These are phyloP conservation scores for Elymnias hypermnestra DNA, from an alignment of 1,140 invertebrate species.

Conservation along the genomic window DNA sequence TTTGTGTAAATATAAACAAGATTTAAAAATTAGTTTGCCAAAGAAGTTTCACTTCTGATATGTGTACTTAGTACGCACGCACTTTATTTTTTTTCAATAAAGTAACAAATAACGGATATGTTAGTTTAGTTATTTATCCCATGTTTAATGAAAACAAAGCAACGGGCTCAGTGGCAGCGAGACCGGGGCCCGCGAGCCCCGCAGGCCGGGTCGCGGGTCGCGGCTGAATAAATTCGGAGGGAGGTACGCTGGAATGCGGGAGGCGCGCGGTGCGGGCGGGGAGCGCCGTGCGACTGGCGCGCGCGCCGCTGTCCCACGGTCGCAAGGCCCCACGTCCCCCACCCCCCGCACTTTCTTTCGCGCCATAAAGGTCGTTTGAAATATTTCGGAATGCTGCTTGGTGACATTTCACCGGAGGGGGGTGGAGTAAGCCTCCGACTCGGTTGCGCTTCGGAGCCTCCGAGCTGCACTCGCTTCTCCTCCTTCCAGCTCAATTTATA, in stretches of 20 bases:
- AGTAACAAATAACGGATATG: no score
- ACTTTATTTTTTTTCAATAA: no score
- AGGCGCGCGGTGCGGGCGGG: constrained; percentile 51
- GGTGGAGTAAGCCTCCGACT: constrained; percentile 46
- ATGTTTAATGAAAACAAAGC: constrained; percentile 1
- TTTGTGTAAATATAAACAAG: no score
- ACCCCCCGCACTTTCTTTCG: constrained; percentile 69
- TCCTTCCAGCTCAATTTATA: no score
- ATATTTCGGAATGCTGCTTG: constrained; percentile 73
- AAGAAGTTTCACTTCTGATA: no score
- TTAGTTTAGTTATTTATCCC: no score
- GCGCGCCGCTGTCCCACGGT: constrained; percentile 69
- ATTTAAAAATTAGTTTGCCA: no score
- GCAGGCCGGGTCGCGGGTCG: constrained; percentile 28
- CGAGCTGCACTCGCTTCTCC: constrained; percentile 5
- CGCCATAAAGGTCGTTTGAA: constrained; percentile 75
- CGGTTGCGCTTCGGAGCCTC: constrained; percentile 30
- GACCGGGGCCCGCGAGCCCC: not conserved
- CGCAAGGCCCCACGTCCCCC: constrained; percentile 50
- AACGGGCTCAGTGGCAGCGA: not conserved
- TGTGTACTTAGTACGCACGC: no score
- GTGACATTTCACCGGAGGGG: constrained; percentile 69
- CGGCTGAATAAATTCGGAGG: constrained; percentile 72
- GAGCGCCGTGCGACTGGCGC: constrained; percentile 69
- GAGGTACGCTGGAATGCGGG: constrained; percentile 68